Evolutionary conservation across 35 echinoderm and acorn worm genomes (phyloP).

Genomic region (Strongylocentrotus purpuratus): DNA sequence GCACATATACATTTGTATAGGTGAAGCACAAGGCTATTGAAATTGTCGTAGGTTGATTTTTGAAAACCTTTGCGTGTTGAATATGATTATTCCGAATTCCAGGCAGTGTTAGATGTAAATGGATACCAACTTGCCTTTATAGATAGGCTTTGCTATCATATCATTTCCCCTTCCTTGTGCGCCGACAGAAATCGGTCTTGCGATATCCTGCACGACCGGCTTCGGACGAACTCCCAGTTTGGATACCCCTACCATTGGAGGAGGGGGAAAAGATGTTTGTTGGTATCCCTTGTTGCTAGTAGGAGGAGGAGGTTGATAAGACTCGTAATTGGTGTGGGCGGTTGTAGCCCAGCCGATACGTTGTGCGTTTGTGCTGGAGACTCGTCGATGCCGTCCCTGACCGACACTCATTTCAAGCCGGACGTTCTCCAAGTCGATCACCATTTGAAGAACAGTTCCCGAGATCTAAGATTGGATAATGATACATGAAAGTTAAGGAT

Average conservation of each 20-base stretch:
- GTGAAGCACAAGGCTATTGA: too few species aligned
- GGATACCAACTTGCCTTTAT: neutral
- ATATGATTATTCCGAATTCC: too few species aligned
- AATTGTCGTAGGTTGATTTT: too few species aligned
- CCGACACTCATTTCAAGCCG: conserved; percentile 34
- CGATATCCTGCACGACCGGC: neutral
- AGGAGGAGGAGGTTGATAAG: neutral
- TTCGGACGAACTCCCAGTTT: neutral
- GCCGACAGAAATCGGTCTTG: neutral
- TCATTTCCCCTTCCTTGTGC: neutral
- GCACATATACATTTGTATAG: too few species aligned
- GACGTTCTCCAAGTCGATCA: conserved; percentile 5
- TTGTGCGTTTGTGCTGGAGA: conserved; percentile 16
- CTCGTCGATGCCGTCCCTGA: conserved; percentile 28
- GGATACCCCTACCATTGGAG: neutral
- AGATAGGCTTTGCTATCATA: neutral
- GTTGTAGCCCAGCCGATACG: conserved; percentile 2
- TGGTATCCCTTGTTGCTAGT: neutral
- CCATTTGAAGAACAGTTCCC: conserved; percentile 6
- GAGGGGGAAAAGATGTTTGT: neutral
- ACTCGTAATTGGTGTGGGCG: neutral
- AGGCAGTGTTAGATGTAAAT: too few species aligned
- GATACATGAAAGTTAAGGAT: neutral
- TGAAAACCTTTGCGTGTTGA: too few species aligned
- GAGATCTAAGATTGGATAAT: neutral